Evolutionary conservation across 1,140 invertebrate genomes (phyloP), one percentile per base, ranked within the genome.

Genomic region (Drosophila nikananu): DNA sequence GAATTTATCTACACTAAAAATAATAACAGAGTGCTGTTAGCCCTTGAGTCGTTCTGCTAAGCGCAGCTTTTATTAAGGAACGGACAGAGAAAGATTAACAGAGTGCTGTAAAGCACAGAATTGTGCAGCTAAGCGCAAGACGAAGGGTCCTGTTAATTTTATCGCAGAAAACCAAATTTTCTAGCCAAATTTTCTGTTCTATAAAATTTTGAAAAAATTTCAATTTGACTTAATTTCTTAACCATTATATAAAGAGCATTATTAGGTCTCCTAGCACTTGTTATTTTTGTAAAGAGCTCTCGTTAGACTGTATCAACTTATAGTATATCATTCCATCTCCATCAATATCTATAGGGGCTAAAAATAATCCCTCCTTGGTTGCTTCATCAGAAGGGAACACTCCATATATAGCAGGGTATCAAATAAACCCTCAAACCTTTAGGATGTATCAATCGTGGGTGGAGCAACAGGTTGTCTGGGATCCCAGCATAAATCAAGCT

Each of bases 401-500:
- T 7, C 27, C 30, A 3, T 19, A 25, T 35, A n/a, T n/a, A n/a
- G n/a, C n/a, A 65, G 60, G 42, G 65, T 66, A 66, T 66, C 32
- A 23, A 9, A 13, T 30, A 10, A 15, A 67, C 32, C 62, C 44
- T 23, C 30, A n/a, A n/a, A 30, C 8, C 15, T 17, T 37, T 15
- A 10, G 44, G 13, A 12, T 23, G 10, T 17, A 41, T 12, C 12
- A 30, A 27, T 48, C 13, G 65, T 39, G 62, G 65, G 42, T 25
- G 66, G 32, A 67, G 35, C 32, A 13, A 15, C 32, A n/a, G 32
- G n/a, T 64, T 48, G 23, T 8, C 13, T 25, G 3, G 3, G 21
- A 21, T 19, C 12, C 13, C 37, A 19, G 25, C 27, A 65, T 49
- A 66, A 65, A 67, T 67, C 60, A 67, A 37, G 23, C 54, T 25